These are phyloP conservation scores for Stegostoma tigrinum DNA, from an alignment of 2,113 vertebrate genomes.

Conservation along the genomic window DNA sequence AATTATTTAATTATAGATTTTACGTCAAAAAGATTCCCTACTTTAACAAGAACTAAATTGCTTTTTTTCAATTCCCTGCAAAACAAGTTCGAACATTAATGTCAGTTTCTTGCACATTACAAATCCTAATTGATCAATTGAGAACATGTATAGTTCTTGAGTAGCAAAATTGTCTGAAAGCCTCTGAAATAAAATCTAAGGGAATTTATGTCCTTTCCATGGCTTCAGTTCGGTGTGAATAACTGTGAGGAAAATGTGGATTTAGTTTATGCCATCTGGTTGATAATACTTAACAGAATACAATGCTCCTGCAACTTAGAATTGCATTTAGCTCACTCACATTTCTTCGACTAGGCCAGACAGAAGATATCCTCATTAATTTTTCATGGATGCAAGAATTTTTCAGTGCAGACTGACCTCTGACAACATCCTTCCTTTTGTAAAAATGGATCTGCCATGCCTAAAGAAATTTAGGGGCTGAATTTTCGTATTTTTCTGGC, in stretches of 20 bases:
- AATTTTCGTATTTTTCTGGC: too few relatives aligned
- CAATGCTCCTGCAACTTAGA: not conserved
- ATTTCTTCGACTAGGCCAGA: conserved; percentile 11
- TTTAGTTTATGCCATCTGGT: conserved; percentile 12
- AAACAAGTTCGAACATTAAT: not conserved
- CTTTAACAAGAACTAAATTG: not conserved
- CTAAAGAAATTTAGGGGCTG: not conserved
- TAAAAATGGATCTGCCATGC: not conserved
- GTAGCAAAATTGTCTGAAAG: not conserved
- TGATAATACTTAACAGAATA: not conserved
- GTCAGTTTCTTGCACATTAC: too few relatives aligned
- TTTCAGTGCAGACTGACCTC: not conserved
- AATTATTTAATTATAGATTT: not conserved
- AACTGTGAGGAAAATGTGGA: not conserved
- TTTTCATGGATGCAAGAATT: conserved; percentile 5
- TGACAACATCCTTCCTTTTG: not conserved
- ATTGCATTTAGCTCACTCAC: not conserved
- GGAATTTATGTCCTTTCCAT: not conserved
- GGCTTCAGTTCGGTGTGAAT: not conserved
- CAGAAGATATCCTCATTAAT: conserved; percentile 13
- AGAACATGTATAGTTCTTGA: not conserved
- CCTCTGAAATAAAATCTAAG: not conserved
- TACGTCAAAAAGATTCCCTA: not conserved
- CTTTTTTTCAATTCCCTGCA: not conserved
- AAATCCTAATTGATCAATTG: not conserved